A percentile compares a stretch with the other conserved stretches of the same genome.
Evolutionary conservation across 1,140 invertebrate genomes (phyloP).

Genomic region (Littorina saxatilis): DNA sequence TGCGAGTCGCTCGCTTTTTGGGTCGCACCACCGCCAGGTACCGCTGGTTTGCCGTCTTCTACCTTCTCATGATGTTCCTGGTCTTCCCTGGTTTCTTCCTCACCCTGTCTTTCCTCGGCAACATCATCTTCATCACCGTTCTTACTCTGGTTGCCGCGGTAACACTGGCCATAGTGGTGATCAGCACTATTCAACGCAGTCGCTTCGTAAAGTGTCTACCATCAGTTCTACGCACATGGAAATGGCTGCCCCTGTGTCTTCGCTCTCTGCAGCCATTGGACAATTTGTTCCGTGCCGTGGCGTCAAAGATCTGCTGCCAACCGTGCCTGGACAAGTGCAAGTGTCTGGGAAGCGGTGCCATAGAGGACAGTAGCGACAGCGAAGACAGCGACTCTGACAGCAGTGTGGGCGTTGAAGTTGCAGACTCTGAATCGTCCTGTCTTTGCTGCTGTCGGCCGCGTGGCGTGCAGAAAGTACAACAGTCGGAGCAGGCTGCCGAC

Average conservation of each 20-base stretch:
- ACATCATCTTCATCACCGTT: slow-evolving; percentile 54
- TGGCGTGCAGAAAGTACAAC: slow-evolving; percentile 7
- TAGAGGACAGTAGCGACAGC: slow-evolving; percentile 31
- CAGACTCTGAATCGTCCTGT: neutral
- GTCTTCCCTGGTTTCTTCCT: slow-evolving; percentile 77
- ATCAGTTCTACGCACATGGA: slow-evolving; percentile 74
- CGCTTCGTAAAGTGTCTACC: slow-evolving; percentile 72
- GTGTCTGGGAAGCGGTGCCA: slow-evolving; percentile 19
- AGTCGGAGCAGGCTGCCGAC: neutral
- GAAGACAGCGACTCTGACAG: slow-evolving; percentile 22
- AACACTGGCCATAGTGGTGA: slow-evolving; percentile 68
- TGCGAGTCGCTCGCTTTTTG: slow-evolving; percentile 77
- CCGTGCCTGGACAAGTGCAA: slow-evolving; percentile 33
- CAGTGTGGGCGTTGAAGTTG: neutral
- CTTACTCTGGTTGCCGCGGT: slow-evolving; percentile 62
- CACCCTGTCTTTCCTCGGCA: slow-evolving; percentile 70
- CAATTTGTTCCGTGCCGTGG: slow-evolving; percentile 19
- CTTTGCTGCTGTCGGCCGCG: neutral
- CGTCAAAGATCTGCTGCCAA: slow-evolving; percentile 24
- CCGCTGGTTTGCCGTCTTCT: slow-evolving; percentile 80
- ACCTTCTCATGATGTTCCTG: slow-evolving; percentile 78
- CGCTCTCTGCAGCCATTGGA: slow-evolving; percentile 75
- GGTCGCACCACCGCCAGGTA: slow-evolving; percentile 78
- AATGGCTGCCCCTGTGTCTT: slow-evolving; percentile 77
- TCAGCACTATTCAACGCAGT: slow-evolving; percentile 75